These are phyloP conservation scores for Xiphophorus maculatus DNA, from an alignment of 2,113 vertebrate species.

Conservation along the genomic window DNA sequence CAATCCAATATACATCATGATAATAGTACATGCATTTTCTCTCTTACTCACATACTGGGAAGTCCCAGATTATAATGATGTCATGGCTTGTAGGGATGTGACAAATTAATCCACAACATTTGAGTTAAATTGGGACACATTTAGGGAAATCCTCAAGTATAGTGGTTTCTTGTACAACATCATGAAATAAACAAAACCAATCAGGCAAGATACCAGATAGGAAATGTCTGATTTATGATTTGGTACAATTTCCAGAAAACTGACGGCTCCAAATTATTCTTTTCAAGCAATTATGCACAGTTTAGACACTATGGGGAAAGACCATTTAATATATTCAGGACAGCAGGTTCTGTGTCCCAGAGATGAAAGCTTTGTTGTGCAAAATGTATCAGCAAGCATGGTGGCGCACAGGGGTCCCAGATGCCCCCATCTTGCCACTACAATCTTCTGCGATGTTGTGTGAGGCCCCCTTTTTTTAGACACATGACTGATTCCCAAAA, in stretches of 20 bases:
- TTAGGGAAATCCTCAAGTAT: neutral
- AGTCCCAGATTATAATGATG: neutral
- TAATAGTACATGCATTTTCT: too few species aligned
- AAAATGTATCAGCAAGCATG: too few species aligned
- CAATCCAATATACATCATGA: too few species aligned
- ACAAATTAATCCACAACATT: neutral
- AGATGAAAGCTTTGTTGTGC: too few species aligned
- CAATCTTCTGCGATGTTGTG: too few species aligned
- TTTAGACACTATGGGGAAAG: too few species aligned
- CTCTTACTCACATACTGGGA: neutral
- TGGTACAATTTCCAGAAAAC: neutral
- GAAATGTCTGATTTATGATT: neutral
- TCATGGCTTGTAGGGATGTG: neutral
- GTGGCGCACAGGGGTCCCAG: too few species aligned
- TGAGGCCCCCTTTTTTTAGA: too few species aligned
- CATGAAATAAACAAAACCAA: neutral
- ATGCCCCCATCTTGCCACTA: too few species aligned
- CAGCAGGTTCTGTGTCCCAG: too few species aligned
- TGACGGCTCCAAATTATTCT: neutral
- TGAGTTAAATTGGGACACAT: neutral
- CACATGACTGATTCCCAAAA: too few species aligned
- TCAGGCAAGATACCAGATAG: neutral
- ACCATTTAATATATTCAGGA: too few species aligned
- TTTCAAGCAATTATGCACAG: neutral
- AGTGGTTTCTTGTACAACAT: neutral